These are phyloP conservation scores for Drosophila basisetae DNA, from an alignment of 2,888 invertebrate species.

Conservation along the genomic window DNA sequence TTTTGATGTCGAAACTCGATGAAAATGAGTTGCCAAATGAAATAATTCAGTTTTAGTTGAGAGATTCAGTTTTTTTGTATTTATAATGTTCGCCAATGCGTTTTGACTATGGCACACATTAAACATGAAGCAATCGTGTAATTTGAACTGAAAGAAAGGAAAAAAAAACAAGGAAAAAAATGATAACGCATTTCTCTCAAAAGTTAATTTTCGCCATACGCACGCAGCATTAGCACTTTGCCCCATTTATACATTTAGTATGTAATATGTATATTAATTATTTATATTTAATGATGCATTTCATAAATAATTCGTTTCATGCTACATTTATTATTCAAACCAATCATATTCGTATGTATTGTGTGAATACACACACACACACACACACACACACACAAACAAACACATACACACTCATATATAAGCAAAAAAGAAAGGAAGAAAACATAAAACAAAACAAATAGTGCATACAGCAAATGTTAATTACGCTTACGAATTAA, in stretches of 20 bases:
- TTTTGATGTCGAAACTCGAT: background rate
- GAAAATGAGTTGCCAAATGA: background rate
- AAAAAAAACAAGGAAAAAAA: background rate
- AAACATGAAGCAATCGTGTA: background rate
- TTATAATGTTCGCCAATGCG: background rate
- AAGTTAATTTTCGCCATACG: conserved; percentile 33
- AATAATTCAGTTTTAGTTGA: background rate
- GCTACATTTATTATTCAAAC: conserved; percentile 26
- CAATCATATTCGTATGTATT: conserved; percentile 29
- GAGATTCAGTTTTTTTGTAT: background rate
- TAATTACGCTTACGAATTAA: conserved; percentile 56
- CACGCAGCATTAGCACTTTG: conserved; percentile 37
- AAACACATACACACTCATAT: background rate
- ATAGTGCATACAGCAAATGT: conserved; percentile 48
- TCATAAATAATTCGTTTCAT: conserved; percentile 40
- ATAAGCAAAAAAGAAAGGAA: conserved; percentile 1
- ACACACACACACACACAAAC: conserved; percentile 1
- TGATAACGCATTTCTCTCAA: conserved; percentile 1
- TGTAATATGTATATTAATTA: conserved; percentile 49
- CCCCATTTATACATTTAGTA: conserved; percentile 36
- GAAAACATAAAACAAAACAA: conserved; percentile 12
- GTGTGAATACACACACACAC: conserved; percentile 14
- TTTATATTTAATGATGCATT: conserved; percentile 47
- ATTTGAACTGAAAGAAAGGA: background rate
- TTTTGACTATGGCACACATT: background rate